phyloP scores from a whole-genome alignment of 2,113 vertebrate species.

The Spermophilus dauricus region DNA sequence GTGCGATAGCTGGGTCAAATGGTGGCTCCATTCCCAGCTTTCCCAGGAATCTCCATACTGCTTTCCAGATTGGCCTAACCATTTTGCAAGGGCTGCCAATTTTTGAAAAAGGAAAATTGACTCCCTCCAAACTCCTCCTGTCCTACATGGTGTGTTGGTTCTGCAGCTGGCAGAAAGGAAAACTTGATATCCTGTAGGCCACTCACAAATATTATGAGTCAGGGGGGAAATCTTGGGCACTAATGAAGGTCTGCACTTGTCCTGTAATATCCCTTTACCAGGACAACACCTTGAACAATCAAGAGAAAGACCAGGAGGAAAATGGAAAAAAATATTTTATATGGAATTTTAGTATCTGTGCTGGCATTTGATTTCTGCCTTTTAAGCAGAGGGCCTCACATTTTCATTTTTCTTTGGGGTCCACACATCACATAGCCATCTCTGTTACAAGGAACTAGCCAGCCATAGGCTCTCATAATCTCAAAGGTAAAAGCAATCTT shows the following conservation, averaged over 20 bases:
- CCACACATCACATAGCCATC: neutral
- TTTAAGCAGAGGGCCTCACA: neutral
- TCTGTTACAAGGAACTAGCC: neutral
- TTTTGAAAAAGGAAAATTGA: neutral
- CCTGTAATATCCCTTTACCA: neutral
- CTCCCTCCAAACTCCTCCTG: fast-evolving
- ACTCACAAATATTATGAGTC: neutral
- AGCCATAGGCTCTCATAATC: neutral
- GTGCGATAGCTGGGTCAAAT: no score
- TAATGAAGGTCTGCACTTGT: neutral
- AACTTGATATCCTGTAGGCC: neutral
- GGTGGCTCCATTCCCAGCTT: no score
- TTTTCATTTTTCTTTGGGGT: neutral
- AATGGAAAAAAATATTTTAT: neutral
- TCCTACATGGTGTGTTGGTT: neutral
- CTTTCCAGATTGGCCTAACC: no score
- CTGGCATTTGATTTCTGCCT: neutral
- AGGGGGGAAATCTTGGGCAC: neutral
- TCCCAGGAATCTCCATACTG: no score
- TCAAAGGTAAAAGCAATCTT: neutral
- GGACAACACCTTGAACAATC: neutral
- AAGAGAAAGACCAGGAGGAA: neutral
- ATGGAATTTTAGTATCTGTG: neutral
- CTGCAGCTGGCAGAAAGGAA: neutral
- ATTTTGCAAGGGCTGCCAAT: fast-evolving